Conservation (phyloP, 2,113 vertebrate species). For the Chloropsis cyanopogon region DNA sequence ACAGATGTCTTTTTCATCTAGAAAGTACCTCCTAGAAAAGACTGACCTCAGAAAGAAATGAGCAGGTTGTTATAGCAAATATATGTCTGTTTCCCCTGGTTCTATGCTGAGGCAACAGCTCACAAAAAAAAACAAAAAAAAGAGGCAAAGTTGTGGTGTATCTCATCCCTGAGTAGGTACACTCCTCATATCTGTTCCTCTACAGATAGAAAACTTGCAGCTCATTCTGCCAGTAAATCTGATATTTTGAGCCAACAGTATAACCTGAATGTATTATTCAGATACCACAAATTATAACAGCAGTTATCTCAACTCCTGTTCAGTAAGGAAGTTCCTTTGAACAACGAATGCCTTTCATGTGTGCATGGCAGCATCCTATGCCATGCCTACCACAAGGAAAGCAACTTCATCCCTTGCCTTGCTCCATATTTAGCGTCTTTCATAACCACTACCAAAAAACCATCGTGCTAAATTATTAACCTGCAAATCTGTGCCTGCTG, state of each 20-base stretch:
- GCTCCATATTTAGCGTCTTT: neutral
- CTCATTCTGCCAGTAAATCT: neutral
- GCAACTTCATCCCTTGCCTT: fast-evolving
- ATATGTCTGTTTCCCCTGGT: neutral
- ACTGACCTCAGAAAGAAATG: neutral
- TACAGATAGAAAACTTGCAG: neutral
- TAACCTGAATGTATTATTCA: neutral
- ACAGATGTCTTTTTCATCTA: neutral
- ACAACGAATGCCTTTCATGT: neutral
- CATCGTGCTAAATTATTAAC: neutral
- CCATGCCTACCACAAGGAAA: neutral
- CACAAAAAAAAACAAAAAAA: neutral
- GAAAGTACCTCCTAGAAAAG: neutral
- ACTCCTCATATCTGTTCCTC: neutral
- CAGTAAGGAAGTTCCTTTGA: neutral
- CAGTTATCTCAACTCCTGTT: neutral
- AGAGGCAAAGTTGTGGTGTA: neutral
- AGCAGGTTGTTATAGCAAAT: neutral
- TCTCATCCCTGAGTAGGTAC: neutral
- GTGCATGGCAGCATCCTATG: neutral
- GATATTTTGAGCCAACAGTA: neutral
- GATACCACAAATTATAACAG: neutral
- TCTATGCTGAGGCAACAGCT: neutral
- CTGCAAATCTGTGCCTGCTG: neutral
- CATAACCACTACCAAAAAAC: neutral